Percentiles rank a stretch among this genome's conserved stretches.
phyloP scores from a whole-genome alignment of 1,140 invertebrate genomes.

The Rhopalosiphum padi region DNA sequence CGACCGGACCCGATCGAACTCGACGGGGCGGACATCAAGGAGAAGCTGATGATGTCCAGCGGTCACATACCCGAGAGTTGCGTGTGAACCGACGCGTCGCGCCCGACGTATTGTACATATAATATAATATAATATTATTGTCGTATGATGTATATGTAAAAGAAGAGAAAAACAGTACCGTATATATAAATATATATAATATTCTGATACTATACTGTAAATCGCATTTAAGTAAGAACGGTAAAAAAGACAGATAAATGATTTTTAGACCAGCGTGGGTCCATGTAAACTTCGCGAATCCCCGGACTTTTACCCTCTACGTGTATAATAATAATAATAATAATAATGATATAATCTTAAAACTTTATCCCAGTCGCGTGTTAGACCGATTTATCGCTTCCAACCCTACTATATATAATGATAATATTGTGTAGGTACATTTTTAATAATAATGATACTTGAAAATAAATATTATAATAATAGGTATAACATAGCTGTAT shows the following conservation, averaged over 20 bases:
- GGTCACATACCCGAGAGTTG: constrained; percentile 78
- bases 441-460: neutral
- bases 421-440: neutral
- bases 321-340: neutral
- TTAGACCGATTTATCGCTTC: constrained; percentile 1
- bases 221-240: neutral
- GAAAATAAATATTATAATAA: neutral
- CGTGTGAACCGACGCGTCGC: constrained; percentile 64
- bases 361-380: neutral
- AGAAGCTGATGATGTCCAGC: constrained; percentile 71
- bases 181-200: neutral
- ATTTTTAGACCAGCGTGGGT: neutral
- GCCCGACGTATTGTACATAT: neutral
- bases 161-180: neutral
- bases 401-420: neutral
- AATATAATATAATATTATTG: neutral
- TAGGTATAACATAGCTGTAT: neutral
- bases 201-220: neutral
- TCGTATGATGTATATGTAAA: neutral
- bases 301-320: neutral
- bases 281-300: neutral
- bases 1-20: constrained; percentile 62
- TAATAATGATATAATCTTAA: neutral
- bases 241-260: too few species aligned
- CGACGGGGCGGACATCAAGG: constrained; percentile 77